These are phyloP conservation scores for Chaetophractus vellerosus DNA, from an alignment of 2,797 vertebrate genomes.

Conservation along the genomic window DNA sequence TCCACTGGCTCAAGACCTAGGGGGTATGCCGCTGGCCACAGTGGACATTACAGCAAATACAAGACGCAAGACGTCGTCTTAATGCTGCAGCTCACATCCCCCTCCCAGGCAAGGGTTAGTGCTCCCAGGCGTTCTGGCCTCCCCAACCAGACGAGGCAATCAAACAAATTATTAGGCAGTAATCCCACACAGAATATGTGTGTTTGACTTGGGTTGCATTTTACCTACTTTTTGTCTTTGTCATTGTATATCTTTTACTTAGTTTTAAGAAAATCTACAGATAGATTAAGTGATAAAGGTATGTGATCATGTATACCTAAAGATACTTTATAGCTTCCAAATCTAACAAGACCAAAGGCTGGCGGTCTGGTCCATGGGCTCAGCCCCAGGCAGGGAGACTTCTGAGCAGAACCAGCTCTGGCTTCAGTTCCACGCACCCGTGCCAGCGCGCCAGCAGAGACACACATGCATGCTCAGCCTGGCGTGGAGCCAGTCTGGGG, in stretches of 20 bases:
- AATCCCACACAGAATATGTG: background rate
- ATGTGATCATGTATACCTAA: background rate
- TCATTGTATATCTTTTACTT: background rate
- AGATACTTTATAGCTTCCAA: background rate
- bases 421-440: too few relatives aligned
- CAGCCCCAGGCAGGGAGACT: too few relatives aligned
- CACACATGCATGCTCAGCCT: rapidly evolving
- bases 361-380: too few relatives aligned
- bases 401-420: too few relatives aligned
- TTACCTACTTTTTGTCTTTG: background rate
- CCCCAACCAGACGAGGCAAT: background rate
- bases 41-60: background rate
- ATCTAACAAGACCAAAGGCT: too few relatives aligned
- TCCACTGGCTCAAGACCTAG: too few relatives aligned
- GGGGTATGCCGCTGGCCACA: background rate
- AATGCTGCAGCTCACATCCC: background rate
- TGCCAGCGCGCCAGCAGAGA: too few relatives aligned
- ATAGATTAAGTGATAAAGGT: background rate
- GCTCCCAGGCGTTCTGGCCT: background rate
- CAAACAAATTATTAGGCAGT: background rate
- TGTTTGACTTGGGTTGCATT: background rate
- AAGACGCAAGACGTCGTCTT: background rate
- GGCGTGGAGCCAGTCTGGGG: background rate
- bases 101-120: background rate
- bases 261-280: background rate